Base-by-base conservation (phyloP, 2,797 vertebrate species). In the Pelobates cultripes region DNA sequence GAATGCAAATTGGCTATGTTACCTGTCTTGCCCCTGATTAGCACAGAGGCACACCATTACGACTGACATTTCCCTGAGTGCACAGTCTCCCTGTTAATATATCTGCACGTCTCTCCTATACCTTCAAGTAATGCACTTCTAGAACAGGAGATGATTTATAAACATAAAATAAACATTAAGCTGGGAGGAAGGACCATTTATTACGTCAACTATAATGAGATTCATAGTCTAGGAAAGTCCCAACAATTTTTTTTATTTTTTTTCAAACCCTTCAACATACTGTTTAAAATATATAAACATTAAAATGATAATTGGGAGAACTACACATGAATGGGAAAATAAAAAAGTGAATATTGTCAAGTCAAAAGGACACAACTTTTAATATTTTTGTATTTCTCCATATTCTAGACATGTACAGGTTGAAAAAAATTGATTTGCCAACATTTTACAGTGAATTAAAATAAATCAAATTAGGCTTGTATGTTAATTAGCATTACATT, bases 31-130 rank as follows among this genome's bases (percentile, higher is more conserved):
- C 76, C 80, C 61, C 78, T 78, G 51, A 87, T 85, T 80, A 44
- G 79, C 51, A 17, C 75, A 74, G 72, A 80, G 75, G 86, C 78
- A 86, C 77, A 68, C 64, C 84, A 84, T 88, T 88, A 87, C 77
- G 71, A 41, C 75, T 88, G 89, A 86, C 86, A 85, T 87, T 89
- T 88, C 77, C 77, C 86, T 81, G 74, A 55, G 77, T 74, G 63
- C 78, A 80, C 73, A 44, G 17, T 82, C 85, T 68, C 84, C 86
- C 80, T 90, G 85, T 86, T 87, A 89, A 88, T 84, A 82, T 81
- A 84, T 82, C 75, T 74, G 79, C 85, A 85, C 73, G 77, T 70
- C 80, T 77, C 57, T 70, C 67, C 78, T 81, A 64, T 60, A 17
- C 66, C 69, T 68, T 81, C 82, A 6, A 73, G 57, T 78, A 84